Base-by-base conservation (phyloP, 2,888 invertebrate species). In the Pogonocherus hispidulus region DNA sequence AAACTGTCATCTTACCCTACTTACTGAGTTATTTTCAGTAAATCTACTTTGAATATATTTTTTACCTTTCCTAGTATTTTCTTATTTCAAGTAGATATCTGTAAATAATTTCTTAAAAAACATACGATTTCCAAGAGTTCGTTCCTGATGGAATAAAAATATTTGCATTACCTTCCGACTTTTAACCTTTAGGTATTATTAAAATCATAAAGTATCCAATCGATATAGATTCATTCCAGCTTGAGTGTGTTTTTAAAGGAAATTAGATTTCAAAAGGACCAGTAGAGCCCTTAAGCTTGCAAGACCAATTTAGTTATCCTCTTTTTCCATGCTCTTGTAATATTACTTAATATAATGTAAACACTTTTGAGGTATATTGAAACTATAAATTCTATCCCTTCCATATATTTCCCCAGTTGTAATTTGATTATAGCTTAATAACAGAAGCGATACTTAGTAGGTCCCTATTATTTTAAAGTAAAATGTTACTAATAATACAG, bases 141-240 rank as follows among this genome's bases (percentile, higher is more conserved):
- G 1, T 1, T 32, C 4, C 6, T 19, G 35, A 54, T 35, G 35
- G 9, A 54, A 54, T 54, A 35, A 54, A 54, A 54, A 54, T 54
- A 35, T 54, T 54, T 54, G 18, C 54, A 35, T 54, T 35, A 4
- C 19, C 54, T 6, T 32, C 18, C 8, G 16, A 16, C 35, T 19
- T 35, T 54, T 32, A 18, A 54, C 27, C 35, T 19, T 54, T 19
- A n/a, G n/a, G n/a, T n/a, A 19, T 27, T 19, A 19, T 16, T 11
- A 18, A 54, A 54, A 52, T 52, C 23, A 52, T 52, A 52, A 52
- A 52, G 52, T 54, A 22, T 35, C 35, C 54, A 54, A 54, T 54
- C 35, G 54, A 54, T 54, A 54, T 52, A 8, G 35, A 35, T 54
- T 54, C 54, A 54, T 54, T 54, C 35, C 54, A 32, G 9, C 35